phyloP scores from a whole-genome alignment of 1,140 invertebrate genomes.

The Drepana arcuata region DNA sequence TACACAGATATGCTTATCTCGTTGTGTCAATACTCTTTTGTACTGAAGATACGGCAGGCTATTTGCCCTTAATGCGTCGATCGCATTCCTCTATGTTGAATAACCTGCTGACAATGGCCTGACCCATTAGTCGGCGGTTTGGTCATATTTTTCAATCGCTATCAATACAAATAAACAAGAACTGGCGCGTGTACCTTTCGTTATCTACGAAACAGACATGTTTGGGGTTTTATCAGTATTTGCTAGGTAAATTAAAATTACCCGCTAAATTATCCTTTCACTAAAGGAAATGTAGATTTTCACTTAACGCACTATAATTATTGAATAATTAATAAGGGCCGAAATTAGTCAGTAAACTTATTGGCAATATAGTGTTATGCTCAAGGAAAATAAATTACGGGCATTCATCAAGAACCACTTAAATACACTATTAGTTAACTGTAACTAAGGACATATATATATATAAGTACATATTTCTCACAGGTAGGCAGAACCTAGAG shows the following conservation, averaged over 20 bases:
- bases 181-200: slow-evolving; percentile 8
- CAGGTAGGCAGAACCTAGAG: no score
- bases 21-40: slow-evolving; percentile 67
- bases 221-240: slow-evolving; percentile 19
- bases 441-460: no score
- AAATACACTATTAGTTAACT: no score
- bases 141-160: slow-evolving; percentile 24
- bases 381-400: neutral
- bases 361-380: neutral
- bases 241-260: slow-evolving; percentile 19
- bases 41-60: slow-evolving; percentile 59
- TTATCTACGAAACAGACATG: slow-evolving; percentile 10
- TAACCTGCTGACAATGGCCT: slow-evolving; percentile 42
- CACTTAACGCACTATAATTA: no score
- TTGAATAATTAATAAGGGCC: no score
- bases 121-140: slow-evolving; percentile 46
- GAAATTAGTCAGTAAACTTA: no score
- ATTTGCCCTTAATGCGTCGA: slow-evolving; percentile 59
- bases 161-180: slow-evolving; percentile 21
- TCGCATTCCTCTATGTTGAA: slow-evolving; percentile 53
- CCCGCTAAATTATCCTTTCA: no score
- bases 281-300: no score
- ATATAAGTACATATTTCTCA: no score
- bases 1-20: slow-evolving; percentile 60
- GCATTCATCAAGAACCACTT: neutral